These are phyloP conservation scores for Brotogeris chrysoptera DNA, from an alignment of 2,797 vertebrate genomes.

Conservation along the genomic window DNA sequence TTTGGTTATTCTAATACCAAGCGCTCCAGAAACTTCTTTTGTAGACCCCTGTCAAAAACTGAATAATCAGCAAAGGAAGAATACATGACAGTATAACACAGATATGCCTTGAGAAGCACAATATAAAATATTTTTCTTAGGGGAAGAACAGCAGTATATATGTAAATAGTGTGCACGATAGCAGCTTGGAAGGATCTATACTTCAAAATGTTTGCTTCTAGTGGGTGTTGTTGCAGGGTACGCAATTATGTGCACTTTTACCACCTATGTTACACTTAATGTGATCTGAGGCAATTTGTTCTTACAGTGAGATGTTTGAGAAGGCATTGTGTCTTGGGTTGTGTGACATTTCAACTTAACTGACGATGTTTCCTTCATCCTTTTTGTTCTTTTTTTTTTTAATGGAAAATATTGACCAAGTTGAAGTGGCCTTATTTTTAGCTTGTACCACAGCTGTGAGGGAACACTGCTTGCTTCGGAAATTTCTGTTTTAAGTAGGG, in stretches of 20 bases:
- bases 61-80: neutral
- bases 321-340: neutral
- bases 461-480: neutral
- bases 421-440: slow-evolving; percentile 36
- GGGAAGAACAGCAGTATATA: slow-evolving; percentile 1
- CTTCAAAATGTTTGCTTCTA: neutral
- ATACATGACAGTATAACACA: neutral
- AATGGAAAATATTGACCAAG: neutral
- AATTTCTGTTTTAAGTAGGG: neutral
- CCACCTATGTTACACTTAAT: neutral
- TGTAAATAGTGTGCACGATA: neutral
- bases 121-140: slow-evolving; percentile 2
- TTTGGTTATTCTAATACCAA: slow-evolving; percentile 35
- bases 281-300: neutral
- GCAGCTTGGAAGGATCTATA: neutral
- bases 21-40: slow-evolving; percentile 45
- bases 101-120: slow-evolving; percentile 61
- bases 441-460: neutral
- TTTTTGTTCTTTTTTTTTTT: neutral
- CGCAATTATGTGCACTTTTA: neutral
- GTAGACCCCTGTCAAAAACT: neutral
- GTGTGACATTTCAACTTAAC: neutral
- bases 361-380: neutral
- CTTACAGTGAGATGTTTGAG: neutral
- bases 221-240: neutral